Evolutionary conservation across 2,113 vertebrate genomes (phyloP).

Genomic region (Neomonachus schauinslandi): DNA sequence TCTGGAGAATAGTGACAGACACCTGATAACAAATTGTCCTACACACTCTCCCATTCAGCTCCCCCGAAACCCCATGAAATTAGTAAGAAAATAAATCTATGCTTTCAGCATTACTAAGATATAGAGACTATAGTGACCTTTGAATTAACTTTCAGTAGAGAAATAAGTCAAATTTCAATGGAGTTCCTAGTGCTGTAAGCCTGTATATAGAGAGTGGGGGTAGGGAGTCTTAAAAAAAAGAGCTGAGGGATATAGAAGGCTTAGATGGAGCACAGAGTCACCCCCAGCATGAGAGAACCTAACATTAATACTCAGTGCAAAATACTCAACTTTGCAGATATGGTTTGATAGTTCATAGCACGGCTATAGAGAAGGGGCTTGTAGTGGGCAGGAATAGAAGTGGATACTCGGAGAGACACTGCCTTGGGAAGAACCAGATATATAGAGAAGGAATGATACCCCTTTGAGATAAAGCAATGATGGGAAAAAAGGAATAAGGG

Average conservation of each 20-base stretch:
- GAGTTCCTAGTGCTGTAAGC: not conserved
- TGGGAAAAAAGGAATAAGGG: not conserved
- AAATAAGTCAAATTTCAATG: not conserved
- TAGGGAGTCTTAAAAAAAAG: not conserved
- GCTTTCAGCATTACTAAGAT: not conserved
- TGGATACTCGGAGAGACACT: not conserved
- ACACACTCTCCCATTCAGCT: not conserved
- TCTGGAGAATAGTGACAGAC: not conserved
- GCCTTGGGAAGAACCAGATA: not conserved
- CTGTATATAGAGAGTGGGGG: not conserved
- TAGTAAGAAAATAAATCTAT: conserved; percentile 9
- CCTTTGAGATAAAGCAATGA: not conserved
- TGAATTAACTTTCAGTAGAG: not conserved
- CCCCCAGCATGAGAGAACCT: not conserved
- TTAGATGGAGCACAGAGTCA: not conserved
- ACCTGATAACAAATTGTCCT: not conserved
- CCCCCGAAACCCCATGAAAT: not conserved
- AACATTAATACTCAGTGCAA: not conserved
- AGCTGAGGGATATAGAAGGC: not conserved
- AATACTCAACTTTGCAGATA: not conserved
- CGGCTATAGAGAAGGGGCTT: not conserved
- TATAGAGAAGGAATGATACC: not conserved
- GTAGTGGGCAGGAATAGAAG: not conserved
- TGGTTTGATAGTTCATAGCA: not conserved
- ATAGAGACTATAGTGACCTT: conserved; percentile 13